Evolutionary conservation across 2,113 vertebrate genomes (phyloP), one percentile per base, ranked within the genome.

Genomic region (Rhodinocichla rosea): DNA sequence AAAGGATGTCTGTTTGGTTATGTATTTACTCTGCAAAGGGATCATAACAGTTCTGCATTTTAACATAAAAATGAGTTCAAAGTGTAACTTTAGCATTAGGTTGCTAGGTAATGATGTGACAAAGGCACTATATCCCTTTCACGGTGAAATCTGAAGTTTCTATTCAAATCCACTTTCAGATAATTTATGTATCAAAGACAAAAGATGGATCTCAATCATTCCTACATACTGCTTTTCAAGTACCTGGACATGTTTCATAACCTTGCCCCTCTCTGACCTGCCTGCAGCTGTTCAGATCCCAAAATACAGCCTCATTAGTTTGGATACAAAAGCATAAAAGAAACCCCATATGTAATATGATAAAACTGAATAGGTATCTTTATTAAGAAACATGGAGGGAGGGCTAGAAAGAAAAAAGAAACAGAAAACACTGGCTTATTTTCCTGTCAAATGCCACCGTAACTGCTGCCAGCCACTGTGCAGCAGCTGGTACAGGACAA

Each of bases 81-180:
- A 91, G 62, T 56, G 39, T 30, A 35, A 92, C 56, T 92, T 67
- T 30, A 68, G 81, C 10, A 27, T 39, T 44, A 45, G 2, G 13
- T 67, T 95, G 50, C 89, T 78, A 89, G 85, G 71, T 69, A 87
- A 94, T 84, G 71, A 76, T 60, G n/a, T 26, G 55, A 75, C 42
- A 60, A 65, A 90, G 27, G 37, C 42, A 45, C 45, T 68, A 32
- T 18, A 67, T 15, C 13, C 33, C 40, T 80, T 56, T 86, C 57
- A 15, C 24, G 37, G 26, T 42, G 33, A 95, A 37, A 56, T 67
- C 47, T 63, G 27, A 11, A 19, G 40, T 75, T 95, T 95, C 89
- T 86, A 57, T 76, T 95, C 60, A 78, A 95, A 95, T 60, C 53
- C 70, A 89, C 69, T 95, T 94, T 63, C 56, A 77, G 63, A 55